Conservation (phyloP, 2,113 vertebrate species). For the Stercorarius parasiticus region DNA sequence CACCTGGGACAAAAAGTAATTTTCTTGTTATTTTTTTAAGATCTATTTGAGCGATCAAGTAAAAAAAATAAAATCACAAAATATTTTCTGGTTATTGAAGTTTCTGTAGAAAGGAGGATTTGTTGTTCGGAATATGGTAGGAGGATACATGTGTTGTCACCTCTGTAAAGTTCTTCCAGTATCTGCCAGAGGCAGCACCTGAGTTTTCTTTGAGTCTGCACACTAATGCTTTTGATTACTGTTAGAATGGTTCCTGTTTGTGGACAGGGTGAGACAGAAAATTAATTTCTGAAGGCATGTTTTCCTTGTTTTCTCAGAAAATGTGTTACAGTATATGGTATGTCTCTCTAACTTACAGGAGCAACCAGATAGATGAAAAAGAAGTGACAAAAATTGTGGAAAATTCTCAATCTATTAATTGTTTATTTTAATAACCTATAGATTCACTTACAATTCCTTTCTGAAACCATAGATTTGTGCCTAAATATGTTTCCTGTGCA, state of each 20-base stretch:
- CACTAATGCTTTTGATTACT: background rate
- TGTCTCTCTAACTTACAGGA: background rate
- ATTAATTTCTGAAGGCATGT: background rate
- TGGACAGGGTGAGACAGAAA: background rate
- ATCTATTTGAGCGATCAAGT: background rate
- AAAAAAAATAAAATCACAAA: background rate
- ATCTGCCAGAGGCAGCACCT: background rate
- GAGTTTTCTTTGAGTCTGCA: background rate
- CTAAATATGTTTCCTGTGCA: background rate
- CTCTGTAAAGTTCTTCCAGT: background rate
- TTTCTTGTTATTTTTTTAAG: background rate
- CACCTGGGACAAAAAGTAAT: background rate
- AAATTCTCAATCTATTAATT: background rate
- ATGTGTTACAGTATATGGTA: accelerated
- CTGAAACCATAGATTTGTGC: background rate
- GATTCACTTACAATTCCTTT: background rate
- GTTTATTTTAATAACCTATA: background rate
- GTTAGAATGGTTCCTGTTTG: background rate
- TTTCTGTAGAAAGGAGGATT: background rate
- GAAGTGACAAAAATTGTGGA: background rate
- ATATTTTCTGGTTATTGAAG: background rate
- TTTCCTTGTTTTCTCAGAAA: background rate
- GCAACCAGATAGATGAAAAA: background rate
- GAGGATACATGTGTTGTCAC: background rate
- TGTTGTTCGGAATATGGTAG: background rate